phyloP scores from a whole-genome alignment of 2,888 invertebrate genomes.

The Yponomeuta plumbellus region DNA sequence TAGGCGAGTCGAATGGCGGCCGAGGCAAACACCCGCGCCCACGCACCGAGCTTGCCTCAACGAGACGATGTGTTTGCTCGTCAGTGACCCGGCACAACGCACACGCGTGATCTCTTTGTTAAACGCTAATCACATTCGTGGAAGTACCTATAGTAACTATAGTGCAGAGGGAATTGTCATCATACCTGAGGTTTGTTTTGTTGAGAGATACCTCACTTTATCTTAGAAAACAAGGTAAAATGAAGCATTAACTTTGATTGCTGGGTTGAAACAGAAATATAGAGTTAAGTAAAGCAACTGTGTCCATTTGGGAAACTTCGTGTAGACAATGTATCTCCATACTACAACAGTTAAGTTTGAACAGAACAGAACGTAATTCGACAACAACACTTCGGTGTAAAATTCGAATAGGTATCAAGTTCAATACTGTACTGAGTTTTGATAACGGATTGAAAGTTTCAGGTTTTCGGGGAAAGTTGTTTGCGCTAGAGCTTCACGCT shows the following conservation, averaged over 20 bases:
- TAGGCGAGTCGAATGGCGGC: slow-evolving; percentile 35
- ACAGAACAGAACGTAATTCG: too few relatives aligned
- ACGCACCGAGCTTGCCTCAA: slow-evolving; percentile 27
- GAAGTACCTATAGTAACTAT: background rate
- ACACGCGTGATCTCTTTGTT: slow-evolving; percentile 7
- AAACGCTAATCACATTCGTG: background rate
- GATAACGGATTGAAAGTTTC: slow-evolving; percentile 5
- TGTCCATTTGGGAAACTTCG: too few relatives aligned
- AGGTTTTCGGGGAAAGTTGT: slow-evolving; percentile 27
- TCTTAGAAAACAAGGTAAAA: too few relatives aligned
- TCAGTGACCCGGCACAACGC: background rate
- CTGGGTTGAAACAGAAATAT: too few relatives aligned
- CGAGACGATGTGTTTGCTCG: background rate
- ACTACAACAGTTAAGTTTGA: too few relatives aligned
- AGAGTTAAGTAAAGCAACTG: too few relatives aligned
- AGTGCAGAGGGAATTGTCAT: background rate
- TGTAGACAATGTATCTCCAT: too few relatives aligned
- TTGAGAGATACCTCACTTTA: background rate
- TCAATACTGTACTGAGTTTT: background rate
- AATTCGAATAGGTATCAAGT: background rate
- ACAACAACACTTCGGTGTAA: too few relatives aligned
- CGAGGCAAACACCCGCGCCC: slow-evolving; percentile 69
- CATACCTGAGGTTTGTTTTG: background rate
- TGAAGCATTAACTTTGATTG: too few relatives aligned
- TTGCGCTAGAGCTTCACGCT: slow-evolving; percentile 31